These are phyloP conservation scores for Drosophila ananassae DNA, from an alignment of 1,140 invertebrate genomes.

Conservation along the genomic window DNA sequence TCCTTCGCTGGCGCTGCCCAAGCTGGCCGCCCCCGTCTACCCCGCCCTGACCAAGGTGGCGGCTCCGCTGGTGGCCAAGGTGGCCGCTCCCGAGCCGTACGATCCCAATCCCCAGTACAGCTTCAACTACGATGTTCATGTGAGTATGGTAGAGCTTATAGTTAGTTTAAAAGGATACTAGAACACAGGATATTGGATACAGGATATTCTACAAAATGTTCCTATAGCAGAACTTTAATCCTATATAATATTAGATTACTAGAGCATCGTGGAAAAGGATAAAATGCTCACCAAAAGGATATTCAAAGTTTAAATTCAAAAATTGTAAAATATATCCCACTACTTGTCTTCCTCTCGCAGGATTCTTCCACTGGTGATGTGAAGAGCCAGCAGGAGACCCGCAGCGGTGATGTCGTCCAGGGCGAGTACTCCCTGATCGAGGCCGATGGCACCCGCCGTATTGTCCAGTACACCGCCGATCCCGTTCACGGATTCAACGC, in stretches of 20 bases:
- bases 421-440: slow-evolving; percentile 86
- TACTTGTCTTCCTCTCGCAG: slow-evolving; percentile 47
- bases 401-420: slow-evolving; percentile 86
- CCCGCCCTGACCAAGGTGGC: slow-evolving; percentile 67
- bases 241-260: too few relatives aligned
- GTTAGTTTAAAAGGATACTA: background rate
- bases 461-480: slow-evolving; percentile 86
- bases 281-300: background rate
- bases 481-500: slow-evolving; percentile 86
- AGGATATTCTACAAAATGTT: background rate
- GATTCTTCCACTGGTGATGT: slow-evolving; percentile 86
- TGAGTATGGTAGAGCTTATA: slow-evolving; percentile 45
- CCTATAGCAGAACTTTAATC: too few relatives aligned
- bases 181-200: too few relatives aligned
- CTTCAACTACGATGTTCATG: slow-evolving; percentile 86
- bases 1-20: slow-evolving; percentile 50
- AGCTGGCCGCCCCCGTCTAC: slow-evolving; percentile 67
- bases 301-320: too few relatives aligned
- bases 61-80: slow-evolving; percentile 78
- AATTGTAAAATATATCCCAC: background rate
- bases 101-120: slow-evolving; percentile 86
- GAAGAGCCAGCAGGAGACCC: slow-evolving; percentile 86
- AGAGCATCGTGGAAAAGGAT: background rate
- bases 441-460: slow-evolving; percentile 86
- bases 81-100: slow-evolving; percentile 84